A percentile compares a stretch with the other conserved stretches of the same genome.
These are phyloP conservation scores for Scaptomyza hsui DNA, from an alignment of 1,140 invertebrate genomes.

Conservation along the genomic window DNA sequence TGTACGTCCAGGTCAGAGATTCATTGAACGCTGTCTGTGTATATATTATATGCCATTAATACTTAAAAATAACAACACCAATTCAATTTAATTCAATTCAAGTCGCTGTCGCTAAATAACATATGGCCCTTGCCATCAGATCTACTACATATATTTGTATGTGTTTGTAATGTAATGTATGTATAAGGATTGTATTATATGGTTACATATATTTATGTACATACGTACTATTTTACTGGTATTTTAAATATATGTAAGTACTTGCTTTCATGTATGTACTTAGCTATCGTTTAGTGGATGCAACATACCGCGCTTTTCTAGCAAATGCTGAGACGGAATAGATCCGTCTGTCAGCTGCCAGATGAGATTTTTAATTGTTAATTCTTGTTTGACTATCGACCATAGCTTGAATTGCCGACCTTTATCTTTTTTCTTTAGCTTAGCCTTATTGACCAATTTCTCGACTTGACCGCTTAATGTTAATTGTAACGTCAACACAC, in stretches of 20 bases:
- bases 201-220: slow-evolving; percentile 30
- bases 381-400: slow-evolving; percentile 26
- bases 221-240: slow-evolving; percentile 10
- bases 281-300: slow-evolving; percentile 78
- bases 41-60: slow-evolving; percentile 25
- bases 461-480: slow-evolving; percentile 40
- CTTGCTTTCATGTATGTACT: slow-evolving; percentile 44
- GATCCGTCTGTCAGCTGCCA: slow-evolving; percentile 49
- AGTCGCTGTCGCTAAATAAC: slow-evolving; percentile 23
- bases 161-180: slow-evolving; percentile 43
- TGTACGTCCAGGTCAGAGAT: neutral
- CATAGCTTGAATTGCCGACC: neutral
- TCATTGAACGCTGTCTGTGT: too few species aligned
- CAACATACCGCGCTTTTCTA: slow-evolving; percentile 76
- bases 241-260: slow-evolving; percentile 44
- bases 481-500: slow-evolving; percentile 65
- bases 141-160: slow-evolving; percentile 29
- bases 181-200: slow-evolving; percentile 41
- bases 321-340: slow-evolving; percentile 38
- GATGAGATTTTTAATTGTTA: slow-evolving; percentile 66
- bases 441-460: slow-evolving; percentile 7
- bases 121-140: slow-evolving; percentile 7
- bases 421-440: neutral
- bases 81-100: slow-evolving; percentile 39
- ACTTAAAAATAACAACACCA: slow-evolving; percentile 41